Conservation (phyloP, 2,797 vertebrate species). For the Todus mexicanus region DNA sequence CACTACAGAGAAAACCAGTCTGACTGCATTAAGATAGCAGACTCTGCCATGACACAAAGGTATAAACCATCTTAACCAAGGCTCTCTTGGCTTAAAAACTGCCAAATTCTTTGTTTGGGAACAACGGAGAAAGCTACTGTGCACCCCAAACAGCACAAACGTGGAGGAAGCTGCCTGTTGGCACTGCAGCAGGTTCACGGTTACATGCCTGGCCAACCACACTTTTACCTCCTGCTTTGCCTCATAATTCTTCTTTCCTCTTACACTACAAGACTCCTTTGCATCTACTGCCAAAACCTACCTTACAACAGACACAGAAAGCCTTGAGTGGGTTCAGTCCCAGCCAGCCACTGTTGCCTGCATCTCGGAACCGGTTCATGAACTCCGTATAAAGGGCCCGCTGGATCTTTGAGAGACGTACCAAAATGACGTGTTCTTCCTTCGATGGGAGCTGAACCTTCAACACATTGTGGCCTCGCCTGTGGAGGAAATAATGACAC, state of each 20-base stretch:
- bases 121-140: neutral
- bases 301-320: slow-evolving; percentile 99
- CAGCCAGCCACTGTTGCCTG: slow-evolving; percentile 96
- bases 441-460: slow-evolving; percentile 91
- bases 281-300: slow-evolving; percentile 56
- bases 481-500: slow-evolving; percentile 52
- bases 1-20: neutral
- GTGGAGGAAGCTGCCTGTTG: neutral
- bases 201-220: neutral
- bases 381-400: slow-evolving; percentile 95
- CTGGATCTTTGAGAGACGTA: slow-evolving; percentile 92
- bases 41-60: neutral
- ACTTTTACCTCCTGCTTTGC: neutral
- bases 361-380: slow-evolving; percentile 96
- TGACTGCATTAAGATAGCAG: neutral
- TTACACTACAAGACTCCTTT: neutral
- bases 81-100: neutral
- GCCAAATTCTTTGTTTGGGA: neutral
- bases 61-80: neutral
- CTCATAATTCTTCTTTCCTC: neutral
- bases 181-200: neutral
- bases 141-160: neutral
- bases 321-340: slow-evolving; percentile 97
- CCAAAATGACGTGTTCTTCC: slow-evolving; percentile 94
- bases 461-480: slow-evolving; percentile 94